Evolutionary conservation across 2,888 invertebrate genomes (phyloP), one percentile per base, ranked within the genome.

Genomic region (Pimpla rufipes): DNA sequence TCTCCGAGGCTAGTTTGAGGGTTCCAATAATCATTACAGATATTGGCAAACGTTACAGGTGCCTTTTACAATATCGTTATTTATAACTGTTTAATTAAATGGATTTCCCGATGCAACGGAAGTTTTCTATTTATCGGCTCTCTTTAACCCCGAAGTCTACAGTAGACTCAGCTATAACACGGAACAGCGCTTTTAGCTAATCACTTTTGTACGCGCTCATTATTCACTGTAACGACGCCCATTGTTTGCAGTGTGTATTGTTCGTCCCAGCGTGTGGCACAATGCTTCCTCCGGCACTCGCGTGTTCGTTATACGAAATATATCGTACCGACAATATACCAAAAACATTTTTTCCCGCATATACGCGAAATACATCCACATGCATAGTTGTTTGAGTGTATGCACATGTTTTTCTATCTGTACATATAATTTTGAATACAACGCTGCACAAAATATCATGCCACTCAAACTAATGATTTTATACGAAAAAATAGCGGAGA

Each of bases 201-300:
- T 80, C 77, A 83, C 71, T 83, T 80, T 64, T 68, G 83, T 70
- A 80, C 16, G 62, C 70, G 80, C 74, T 83, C 79, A 80, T 83
- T 83, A 83, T 80, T 80, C 74, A 80, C 57, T 42, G 76, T 77
- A 71, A 77, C 73, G 66, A 80, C 47, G 73, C 35, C 73, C 55
- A 80, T 83, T 83, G 83, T 83, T 80, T 77, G 37, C 52, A n/a
- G 77, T 62, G 16, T 35, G 67, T 77, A 73, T 77, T 80, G 73
- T 80, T 83, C 50, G 68, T 23, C 50, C 57, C 50, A 35, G 75
- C 75, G 71, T 75, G 71, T 37, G 73, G 13, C 55, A 64, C 83
- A 66, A 79, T 64, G 67, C 66, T 76, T 45, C 62, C 52, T 59
- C 18, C 37, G 59, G 55, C 45, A 55, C 29, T 50, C n/a, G 10